Evolutionary conservation across 2,113 vertebrate species (phyloP), one percentile per base, ranked within the genome.

Genomic region (Pituophis catenifer): DNA sequence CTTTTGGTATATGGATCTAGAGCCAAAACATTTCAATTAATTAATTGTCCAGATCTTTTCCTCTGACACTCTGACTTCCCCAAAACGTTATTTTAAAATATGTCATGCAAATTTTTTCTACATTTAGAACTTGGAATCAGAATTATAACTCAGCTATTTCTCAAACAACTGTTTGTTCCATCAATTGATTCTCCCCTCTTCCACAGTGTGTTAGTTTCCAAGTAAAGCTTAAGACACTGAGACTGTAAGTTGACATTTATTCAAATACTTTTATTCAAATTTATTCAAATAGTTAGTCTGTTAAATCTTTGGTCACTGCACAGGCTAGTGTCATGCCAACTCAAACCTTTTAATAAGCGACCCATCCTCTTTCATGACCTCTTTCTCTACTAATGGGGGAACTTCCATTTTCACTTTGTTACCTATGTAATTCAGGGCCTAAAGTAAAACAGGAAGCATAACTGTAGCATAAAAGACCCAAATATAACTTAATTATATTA

Each of bases 291-390:
- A 94, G 95, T 91, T 97, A 97, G 96, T 97, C 93, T 91, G 91
- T 97, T 96, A 97, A 81, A 93, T 96, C 29, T 65, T 95, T 89
- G 57, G 89, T 29, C 21, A 90, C 33, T 75, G 93, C 89, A 58
- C 21, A 53, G 19, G 52, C 93, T 95, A 95, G 5, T 91, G 75
- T 52, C 97, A 97, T 98, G 98, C 97, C 93, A 95, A 93, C 90
- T 92, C 99, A 98, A 98, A 99, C 99, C 99, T 99, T 99, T 98
- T 99, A 95, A 99, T 96, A 96, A 99, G 93, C 81, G 99, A 99
- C 97, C 99, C 99, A 90, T 99, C 98, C 57, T 99, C 98, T 97
- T 97, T 99, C 91, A 98, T 94, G 96, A 98, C 93, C 96, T 99
- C 97, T 89, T 96, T 98, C 97, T 99, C 99, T 97, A 98, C 97